Percentiles rank a stretch among this genome's conserved stretches.
phyloP scores from a whole-genome alignment of 2,113 vertebrate species.

The Megaleporinus macrocephalus region DNA sequence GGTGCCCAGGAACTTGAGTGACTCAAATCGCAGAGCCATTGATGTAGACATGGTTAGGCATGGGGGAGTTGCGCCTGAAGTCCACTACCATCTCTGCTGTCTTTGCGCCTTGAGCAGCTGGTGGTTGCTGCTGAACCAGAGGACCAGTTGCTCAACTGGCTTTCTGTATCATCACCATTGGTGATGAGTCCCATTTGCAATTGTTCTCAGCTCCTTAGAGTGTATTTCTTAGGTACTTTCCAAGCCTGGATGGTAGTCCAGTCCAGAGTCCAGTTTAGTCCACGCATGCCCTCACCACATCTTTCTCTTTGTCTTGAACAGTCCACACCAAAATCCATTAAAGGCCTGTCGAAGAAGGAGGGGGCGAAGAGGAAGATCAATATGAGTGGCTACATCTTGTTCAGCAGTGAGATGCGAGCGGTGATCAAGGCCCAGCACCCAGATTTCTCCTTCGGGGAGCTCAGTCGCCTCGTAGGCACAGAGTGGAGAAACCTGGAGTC shows the following conservation, averaged over 20 bases:
- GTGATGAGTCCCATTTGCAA: too few relatives aligned
- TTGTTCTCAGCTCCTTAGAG: background rate
- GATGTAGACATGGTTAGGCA: too few relatives aligned
- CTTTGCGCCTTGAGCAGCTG: too few relatives aligned
- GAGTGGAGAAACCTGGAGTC: slow-evolving; percentile 98
- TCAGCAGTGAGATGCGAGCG: slow-evolving; percentile 99
- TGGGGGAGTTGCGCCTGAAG: too few relatives aligned
- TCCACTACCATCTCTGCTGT: too few relatives aligned
- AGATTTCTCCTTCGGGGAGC: slow-evolving; percentile 97
- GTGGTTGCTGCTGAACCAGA: too few relatives aligned
- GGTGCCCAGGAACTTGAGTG: too few relatives aligned
- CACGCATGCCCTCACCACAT: background rate
- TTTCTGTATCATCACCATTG: too few relatives aligned
- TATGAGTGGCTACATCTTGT: slow-evolving; percentile 99
- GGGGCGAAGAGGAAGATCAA: slow-evolving; percentile 98
- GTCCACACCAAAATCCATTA: slow-evolving; percentile 95
- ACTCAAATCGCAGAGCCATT: too few relatives aligned
- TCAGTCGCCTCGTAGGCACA: slow-evolving; percentile 97
- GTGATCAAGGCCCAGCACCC: slow-evolving; percentile 98
- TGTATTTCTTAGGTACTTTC: background rate
- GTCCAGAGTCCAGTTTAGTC: background rate
- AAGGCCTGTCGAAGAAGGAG: slow-evolving; percentile 95
- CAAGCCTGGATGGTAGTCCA: background rate
- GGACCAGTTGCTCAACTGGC: too few relatives aligned
- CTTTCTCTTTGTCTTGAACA: slow-evolving; percentile 65